Evolutionary conservation across 2,888 invertebrate species (phyloP).

Genomic region (Cabera pusaria): DNA sequence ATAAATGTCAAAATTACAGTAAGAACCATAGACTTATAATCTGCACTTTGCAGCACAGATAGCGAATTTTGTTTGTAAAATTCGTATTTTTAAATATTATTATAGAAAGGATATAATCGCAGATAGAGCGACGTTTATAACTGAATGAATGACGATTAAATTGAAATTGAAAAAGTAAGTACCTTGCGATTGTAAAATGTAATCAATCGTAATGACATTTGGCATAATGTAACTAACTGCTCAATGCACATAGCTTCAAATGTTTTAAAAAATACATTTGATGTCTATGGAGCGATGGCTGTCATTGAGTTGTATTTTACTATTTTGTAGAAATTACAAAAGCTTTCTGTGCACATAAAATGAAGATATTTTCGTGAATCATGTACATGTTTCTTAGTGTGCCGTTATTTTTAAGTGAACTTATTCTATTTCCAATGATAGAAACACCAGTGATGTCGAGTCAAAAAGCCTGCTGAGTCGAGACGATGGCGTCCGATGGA

Average conservation of each 20-base stretch:
- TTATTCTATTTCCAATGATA: slow-evolving; percentile 58
- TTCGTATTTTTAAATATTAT: too few relatives aligned
- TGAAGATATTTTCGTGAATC: slow-evolving; percentile 78
- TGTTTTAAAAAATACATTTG: slow-evolving; percentile 15
- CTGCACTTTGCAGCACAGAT: too few relatives aligned
- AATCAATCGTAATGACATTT: too few relatives aligned
- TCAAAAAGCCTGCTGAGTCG: slow-evolving; percentile 70
- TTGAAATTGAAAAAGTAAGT: too few relatives aligned
- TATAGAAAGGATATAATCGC: too few relatives aligned
- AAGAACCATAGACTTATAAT: too few relatives aligned
- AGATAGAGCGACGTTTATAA: too few relatives aligned
- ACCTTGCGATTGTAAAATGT: too few relatives aligned
- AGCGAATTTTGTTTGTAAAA: too few relatives aligned
- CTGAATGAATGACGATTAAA: too few relatives aligned
- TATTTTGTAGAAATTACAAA: slow-evolving; percentile 66
- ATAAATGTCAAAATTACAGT: too few relatives aligned
- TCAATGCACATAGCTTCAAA: neutral
- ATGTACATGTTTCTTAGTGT: slow-evolving; percentile 77
- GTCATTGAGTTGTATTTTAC: slow-evolving; percentile 76
- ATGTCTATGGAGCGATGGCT: slow-evolving; percentile 75
- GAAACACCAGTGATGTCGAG: slow-evolving; percentile 65
- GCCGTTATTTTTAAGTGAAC: slow-evolving; percentile 69
- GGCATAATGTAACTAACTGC: too few relatives aligned
- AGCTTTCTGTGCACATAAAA: slow-evolving; percentile 68
- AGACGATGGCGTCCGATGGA: slow-evolving; percentile 91